phyloP scores from a whole-genome alignment of 2,797 vertebrate species.

The Chromis chromis region DNA sequence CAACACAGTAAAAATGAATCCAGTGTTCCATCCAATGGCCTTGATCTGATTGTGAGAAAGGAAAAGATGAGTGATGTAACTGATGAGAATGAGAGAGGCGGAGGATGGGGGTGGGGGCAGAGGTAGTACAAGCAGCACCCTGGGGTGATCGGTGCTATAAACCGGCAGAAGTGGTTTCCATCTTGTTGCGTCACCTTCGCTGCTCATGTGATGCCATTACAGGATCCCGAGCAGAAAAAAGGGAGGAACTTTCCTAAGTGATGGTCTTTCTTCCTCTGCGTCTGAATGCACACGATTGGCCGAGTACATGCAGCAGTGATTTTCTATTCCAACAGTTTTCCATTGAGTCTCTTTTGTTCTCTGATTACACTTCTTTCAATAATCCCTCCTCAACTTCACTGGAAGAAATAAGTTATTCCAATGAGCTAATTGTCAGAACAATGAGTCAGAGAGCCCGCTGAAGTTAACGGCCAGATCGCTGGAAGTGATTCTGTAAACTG shows the following conservation, averaged over 20 bases:
- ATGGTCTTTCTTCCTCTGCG: constrained; percentile 18
- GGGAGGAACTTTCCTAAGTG: not conserved
- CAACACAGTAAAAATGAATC: constrained; percentile 24
- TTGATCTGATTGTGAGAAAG: constrained; percentile 61
- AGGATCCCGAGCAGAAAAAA: constrained; percentile 12
- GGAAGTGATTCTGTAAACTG: constrained; percentile 44
- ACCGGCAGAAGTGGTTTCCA: constrained; percentile 63
- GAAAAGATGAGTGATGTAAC: constrained; percentile 65
- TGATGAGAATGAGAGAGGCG: constrained; percentile 38
- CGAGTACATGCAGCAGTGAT: not conserved
- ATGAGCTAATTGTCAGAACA: constrained; percentile 42
- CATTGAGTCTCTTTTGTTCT: constrained; percentile 21
- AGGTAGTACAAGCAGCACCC: constrained; percentile 34
- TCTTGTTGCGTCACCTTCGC: constrained; percentile 79
- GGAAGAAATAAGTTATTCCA: constrained; percentile 39
- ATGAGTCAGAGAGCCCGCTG: constrained; percentile 39
- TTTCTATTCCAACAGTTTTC: constrained; percentile 40
- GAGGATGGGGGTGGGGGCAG: constrained; percentile 21
- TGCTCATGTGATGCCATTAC: constrained; percentile 38
- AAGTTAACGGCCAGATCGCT: constrained; percentile 40
- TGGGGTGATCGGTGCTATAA: constrained; percentile 29
- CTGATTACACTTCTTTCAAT: constrained; percentile 26
- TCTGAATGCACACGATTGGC: constrained; percentile 25
- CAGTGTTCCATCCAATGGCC: constrained; percentile 20
- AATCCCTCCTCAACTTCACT: constrained; percentile 28